phyloP scores from a whole-genome alignment of 2,113 vertebrate genomes.

The Pardalotus punctatus region DNA sequence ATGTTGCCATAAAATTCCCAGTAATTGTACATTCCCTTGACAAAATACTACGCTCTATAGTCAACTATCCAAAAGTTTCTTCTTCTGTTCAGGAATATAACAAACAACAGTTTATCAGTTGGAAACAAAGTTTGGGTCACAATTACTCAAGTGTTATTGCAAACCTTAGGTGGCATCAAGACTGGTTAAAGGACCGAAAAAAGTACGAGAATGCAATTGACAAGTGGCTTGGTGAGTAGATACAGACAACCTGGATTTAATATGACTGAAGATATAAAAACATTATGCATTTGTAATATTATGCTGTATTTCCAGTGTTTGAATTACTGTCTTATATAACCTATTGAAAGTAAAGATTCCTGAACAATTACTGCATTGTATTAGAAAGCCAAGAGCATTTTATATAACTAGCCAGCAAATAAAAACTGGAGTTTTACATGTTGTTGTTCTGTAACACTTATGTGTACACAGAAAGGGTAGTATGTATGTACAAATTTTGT shows the following conservation, averaged over 20 bases:
- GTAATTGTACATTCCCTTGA: slow-evolving; percentile 76
- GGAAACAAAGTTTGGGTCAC: slow-evolving; percentile 80
- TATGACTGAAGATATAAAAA: not conserved
- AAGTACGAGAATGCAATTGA: slow-evolving; percentile 81
- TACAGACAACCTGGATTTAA: not conserved
- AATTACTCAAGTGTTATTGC: slow-evolving; percentile 87
- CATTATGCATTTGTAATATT: not conserved
- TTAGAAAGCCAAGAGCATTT: not conserved
- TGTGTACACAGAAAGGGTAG: not conserved
- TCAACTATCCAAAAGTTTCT: slow-evolving; percentile 88
- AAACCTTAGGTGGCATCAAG: slow-evolving; percentile 90
- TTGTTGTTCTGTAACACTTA: not conserved
- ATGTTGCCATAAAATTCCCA: slow-evolving; percentile 80
- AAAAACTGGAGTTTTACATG: not conserved
- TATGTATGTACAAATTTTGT: not conserved
- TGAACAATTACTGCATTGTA: not conserved
- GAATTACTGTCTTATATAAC: not conserved
- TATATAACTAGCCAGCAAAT: not conserved
- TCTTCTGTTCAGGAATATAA: slow-evolving; percentile 84
- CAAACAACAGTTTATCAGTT: slow-evolving; percentile 82
- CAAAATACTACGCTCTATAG: slow-evolving; percentile 76
- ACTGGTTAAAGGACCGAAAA: slow-evolving; percentile 83
- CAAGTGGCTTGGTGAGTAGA: slow-evolving; percentile 72
- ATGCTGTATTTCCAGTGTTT: not conserved
- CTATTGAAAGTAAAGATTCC: not conserved